Evolutionary conservation across 2,113 vertebrate species (phyloP), one percentile per base, ranked within the genome.

Genomic region (Microtus oregoni): DNA sequence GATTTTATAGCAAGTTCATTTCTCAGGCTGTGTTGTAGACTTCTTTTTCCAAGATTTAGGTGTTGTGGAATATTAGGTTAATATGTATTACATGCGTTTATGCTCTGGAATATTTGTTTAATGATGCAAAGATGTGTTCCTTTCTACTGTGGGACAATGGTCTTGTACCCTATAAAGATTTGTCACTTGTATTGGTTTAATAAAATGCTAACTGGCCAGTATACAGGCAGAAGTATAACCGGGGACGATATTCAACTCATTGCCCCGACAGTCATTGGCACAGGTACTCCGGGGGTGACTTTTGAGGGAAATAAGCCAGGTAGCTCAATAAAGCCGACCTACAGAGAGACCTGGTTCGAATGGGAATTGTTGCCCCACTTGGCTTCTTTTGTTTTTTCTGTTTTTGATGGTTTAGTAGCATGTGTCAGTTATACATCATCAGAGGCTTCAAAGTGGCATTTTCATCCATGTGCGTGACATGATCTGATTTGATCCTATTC

Each of bases 1-100:
- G 61, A 90, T 44, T 92, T 95, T 58, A 75, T 87, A 76, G 35
- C 76, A 75, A 92, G 72, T 20, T 19, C n/a, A 35, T 10, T 30
- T 73, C 44, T 90, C 22, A 58, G 52, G 10, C 70, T 38, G 15
- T 75, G 47, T 67, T 30, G 9, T 88, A 4, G 24, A 44, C 26
- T 58, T 92, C 88, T 76, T 41, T 82, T 58, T 6, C 67, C 78
- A 52, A 86, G 65, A 4, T 50, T 86, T 17, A 78, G 47, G 24
- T 7, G 35, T 20, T 72, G 35, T n/a, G 7, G 7, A 72, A 72
- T 72, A 72, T 72, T n/a, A n/a, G 70, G 7, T 72, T 72, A 72
- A 38, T n/a, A 72, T 72, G n/a, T 20, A 19, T 72, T 38, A 20
- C 35, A 72, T 20, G n/a, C 7, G 1, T 38, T 72, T 72, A 20